phyloP scores from a whole-genome alignment of 1,140 invertebrate genomes.

The Notospermus geniculatus region DNA sequence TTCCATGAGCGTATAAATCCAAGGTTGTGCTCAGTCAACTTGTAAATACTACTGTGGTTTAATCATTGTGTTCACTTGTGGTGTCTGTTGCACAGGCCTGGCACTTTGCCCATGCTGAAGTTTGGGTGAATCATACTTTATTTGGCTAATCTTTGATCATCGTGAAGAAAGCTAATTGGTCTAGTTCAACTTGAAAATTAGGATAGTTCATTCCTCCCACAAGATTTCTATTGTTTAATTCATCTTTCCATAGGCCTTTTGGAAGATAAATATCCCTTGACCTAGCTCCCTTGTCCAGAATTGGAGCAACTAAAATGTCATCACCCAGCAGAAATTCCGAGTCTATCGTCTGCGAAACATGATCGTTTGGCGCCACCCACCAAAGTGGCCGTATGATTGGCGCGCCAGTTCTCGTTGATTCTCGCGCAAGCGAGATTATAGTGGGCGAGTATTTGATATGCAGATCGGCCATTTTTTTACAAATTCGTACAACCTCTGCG shows the following conservation, averaged over 20 bases:
- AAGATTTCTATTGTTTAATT: not conserved
- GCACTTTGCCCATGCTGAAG: too few species aligned
- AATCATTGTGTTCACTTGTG: too few species aligned
- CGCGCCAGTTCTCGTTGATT: conserved; percentile 25
- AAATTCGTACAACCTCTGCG: conserved; percentile 66
- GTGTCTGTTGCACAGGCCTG: too few species aligned
- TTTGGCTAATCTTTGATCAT: too few species aligned
- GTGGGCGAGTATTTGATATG: conserved; percentile 54
- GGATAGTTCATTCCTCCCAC: conserved; percentile 11
- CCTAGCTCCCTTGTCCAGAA: conserved; percentile 66
- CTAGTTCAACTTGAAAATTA: conserved; percentile 13
- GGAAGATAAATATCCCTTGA: conserved; percentile 69
- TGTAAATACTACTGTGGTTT: too few species aligned
- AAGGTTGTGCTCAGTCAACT: too few species aligned
- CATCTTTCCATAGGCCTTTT: conserved; percentile 32
- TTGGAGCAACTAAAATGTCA: conserved; percentile 79
- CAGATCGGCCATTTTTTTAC: conserved; percentile 64
- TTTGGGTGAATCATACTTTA: too few species aligned
- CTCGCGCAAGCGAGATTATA: conserved; percentile 18
- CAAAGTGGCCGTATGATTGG: conserved; percentile 78
- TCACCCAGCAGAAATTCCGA: conserved; percentile 85
- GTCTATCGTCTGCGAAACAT: conserved; percentile 71
- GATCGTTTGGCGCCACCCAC: conserved; percentile 84
- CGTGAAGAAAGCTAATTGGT: conserved; percentile 20
- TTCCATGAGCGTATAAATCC: too few species aligned